Conservation (phyloP, 2,888 invertebrate species). For the Eupelmus urozonus region DNA sequence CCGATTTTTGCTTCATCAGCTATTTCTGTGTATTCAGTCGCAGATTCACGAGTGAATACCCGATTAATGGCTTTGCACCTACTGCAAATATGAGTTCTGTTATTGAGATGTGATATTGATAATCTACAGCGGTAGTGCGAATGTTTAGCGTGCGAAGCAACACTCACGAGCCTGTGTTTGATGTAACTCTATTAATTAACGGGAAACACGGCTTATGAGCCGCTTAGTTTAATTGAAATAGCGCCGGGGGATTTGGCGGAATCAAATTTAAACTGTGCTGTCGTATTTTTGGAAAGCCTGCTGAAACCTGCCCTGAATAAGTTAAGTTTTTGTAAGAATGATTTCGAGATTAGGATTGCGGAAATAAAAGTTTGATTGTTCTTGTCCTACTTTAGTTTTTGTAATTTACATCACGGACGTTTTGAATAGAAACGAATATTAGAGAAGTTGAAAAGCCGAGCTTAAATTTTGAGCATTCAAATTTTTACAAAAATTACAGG, state of each 20-base stretch:
- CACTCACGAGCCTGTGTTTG: constrained; percentile 9
- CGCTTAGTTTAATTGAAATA: constrained; percentile 14
- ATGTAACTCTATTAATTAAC: constrained; percentile 35
- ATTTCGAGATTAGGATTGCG: too few species aligned
- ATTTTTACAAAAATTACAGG: too few species aligned
- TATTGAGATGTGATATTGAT: constrained; percentile 48
- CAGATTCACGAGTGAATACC: constrained; percentile 11
- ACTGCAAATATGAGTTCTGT: constrained; percentile 2
- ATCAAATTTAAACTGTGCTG: background rate
- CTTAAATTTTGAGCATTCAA: too few species aligned
- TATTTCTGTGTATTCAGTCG: background rate
- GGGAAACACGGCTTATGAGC: constrained; percentile 12
- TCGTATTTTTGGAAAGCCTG: too few species aligned
- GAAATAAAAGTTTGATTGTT: too few species aligned
- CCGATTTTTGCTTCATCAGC: background rate
- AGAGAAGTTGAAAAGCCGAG: too few species aligned
- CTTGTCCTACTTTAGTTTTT: too few species aligned
- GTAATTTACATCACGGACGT: too few species aligned
- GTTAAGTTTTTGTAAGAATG: too few species aligned
- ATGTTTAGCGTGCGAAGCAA: constrained; percentile 4
- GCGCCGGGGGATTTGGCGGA: background rate
- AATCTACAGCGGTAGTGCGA: background rate
- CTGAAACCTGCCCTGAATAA: too few species aligned
- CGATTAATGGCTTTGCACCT: constrained; percentile 15
- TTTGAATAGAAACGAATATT: too few species aligned